These are phyloP conservation scores for Rotaria socialis DNA, from an alignment of 2,888 invertebrate species.

Conservation along the genomic window DNA sequence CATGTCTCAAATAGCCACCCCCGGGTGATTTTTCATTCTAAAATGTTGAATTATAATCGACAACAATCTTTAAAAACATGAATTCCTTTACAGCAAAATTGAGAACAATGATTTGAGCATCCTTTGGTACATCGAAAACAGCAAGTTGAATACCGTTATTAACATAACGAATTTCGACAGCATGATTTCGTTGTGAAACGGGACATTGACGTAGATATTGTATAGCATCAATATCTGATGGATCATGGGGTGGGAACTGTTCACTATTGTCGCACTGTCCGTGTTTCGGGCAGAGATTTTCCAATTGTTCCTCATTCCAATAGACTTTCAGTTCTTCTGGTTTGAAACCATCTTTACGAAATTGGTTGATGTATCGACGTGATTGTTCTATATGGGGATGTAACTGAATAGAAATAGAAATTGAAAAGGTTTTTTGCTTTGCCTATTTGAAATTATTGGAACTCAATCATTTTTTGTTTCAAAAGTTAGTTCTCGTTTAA, in stretches of 20 bases:
- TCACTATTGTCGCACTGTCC: too few species aligned
- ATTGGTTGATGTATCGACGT: background rate
- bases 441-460: too few species aligned
- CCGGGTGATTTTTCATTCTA: slow-evolving; percentile 30
- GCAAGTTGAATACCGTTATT: background rate
- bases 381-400: background rate
- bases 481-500: too few species aligned
- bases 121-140: background rate
- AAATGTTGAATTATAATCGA: background rate
- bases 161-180: background rate
- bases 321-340: background rate
- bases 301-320: slow-evolving; percentile 5
- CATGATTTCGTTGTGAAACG: background rate
- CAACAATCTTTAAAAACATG: background rate
- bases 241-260: background rate
- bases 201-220: background rate
- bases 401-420: background rate
- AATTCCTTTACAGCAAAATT: background rate
- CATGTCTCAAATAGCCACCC: background rate
- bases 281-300: background rate
- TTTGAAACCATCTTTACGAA: background rate
- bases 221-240: background rate
- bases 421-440: too few species aligned
- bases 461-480: too few species aligned
- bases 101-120: slow-evolving; percentile 3